phyloP scores from a whole-genome alignment of 2,113 vertebrate species.

The Isichthys henryi region DNA sequence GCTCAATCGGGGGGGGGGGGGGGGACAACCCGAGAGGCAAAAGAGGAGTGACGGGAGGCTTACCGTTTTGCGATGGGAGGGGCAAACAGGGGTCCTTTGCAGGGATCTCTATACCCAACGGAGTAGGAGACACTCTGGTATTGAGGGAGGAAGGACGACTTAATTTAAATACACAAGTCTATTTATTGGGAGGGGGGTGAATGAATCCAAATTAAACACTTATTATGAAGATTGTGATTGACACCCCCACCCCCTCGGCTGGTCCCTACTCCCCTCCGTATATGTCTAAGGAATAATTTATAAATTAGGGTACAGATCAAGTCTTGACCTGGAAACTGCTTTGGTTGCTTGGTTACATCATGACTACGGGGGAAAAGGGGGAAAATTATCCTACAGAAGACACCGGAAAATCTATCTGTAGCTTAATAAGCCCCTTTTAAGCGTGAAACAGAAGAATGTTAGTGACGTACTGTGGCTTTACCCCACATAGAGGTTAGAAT shows the following conservation, averaged over 20 bases:
- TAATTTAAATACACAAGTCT: not conserved
- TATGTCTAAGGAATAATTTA: not conserved
- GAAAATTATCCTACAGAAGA: not conserved
- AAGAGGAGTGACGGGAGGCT: not conserved
- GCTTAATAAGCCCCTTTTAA: not conserved
- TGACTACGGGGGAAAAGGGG: not conserved
- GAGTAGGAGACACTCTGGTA: not conserved
- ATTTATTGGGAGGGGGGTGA: not conserved
- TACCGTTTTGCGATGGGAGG: not conserved
- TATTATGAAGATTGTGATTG: not conserved
- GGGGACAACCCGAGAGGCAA: not conserved
- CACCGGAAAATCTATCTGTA: not conserved
- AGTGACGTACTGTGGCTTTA: not conserved
- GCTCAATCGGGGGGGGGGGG: not conserved
- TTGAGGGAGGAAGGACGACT: not conserved
- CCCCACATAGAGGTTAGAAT: not conserved
- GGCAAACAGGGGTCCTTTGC: not conserved
- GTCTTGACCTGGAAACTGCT: not conserved
- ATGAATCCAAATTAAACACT: not conserved
- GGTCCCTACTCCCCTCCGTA: not conserved
- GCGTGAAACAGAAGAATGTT: not conserved
- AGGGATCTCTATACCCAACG: not conserved
- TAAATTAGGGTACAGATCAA: not conserved
- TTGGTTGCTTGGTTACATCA: not conserved
- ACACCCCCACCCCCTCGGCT: not conserved